A percentile compares a stretch with the other conserved stretches of the same genome.
Evolutionary conservation across 2,797 vertebrate species (phyloP).

Genomic region (Mallotus villosus): DNA sequence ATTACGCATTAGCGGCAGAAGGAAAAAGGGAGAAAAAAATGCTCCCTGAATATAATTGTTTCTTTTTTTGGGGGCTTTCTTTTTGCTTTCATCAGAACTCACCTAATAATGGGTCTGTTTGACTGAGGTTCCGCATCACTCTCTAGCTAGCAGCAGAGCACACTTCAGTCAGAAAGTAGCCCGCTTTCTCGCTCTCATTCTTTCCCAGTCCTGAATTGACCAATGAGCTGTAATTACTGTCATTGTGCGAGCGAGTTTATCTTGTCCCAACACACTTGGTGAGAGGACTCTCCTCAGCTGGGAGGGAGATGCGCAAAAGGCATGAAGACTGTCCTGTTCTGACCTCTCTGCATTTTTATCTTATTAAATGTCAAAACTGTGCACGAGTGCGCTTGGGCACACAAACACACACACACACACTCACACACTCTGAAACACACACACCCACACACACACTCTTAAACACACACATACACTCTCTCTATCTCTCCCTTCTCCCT

Average conservation of each 20-base stretch:
- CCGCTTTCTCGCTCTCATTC: not conserved
- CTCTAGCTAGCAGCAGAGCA: not conserved
- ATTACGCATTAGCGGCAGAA: not conserved
- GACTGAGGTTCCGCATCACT: not conserved
- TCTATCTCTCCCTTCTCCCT: too few species aligned
- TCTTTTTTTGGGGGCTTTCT: not conserved
- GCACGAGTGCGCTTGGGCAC: not conserved
- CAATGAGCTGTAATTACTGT: slow-evolving; percentile 39
- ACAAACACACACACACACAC: slow-evolving; percentile 2
- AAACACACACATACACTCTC: slow-evolving; percentile 1
- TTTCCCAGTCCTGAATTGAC: slow-evolving; percentile 18
- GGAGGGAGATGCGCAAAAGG: too few species aligned
- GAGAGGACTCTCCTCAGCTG: not conserved
- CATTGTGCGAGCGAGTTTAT: slow-evolving; percentile 3
- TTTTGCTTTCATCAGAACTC: not conserved
- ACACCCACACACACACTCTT: slow-evolving; percentile 4
- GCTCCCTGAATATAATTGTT: not conserved
- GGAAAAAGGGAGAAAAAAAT: not conserved
- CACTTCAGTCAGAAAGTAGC: not conserved
- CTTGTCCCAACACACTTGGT: slow-evolving; percentile 14
- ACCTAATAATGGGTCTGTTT: slow-evolving; percentile 3
- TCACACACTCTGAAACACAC: too few species aligned
- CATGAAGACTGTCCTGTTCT: too few species aligned
- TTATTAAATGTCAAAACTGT: not conserved
- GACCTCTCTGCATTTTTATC: slow-evolving; percentile 5